A percentile compares a stretch with the other conserved stretches of the same genome.
Evolutionary conservation across 1,140 invertebrate species (phyloP).

Genomic region (Argopecten irradians): DNA sequence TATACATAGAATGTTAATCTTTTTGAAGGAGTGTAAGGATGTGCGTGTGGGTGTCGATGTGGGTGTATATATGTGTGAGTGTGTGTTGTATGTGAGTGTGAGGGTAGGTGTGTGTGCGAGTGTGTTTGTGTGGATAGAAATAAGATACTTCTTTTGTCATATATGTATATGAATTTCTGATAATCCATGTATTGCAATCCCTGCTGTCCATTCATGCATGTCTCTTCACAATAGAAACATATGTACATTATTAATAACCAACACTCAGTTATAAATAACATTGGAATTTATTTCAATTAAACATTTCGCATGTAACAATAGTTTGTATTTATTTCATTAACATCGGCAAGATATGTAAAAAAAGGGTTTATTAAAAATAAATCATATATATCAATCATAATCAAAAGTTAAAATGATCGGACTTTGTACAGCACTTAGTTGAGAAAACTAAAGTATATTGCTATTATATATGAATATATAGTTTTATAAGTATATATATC

Average conservation of each 20-base stretch:
- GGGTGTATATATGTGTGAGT: neutral
- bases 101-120: no score
- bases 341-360: conserved; percentile 13
- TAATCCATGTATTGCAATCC: no score
- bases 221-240: no score
- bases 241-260: no score
- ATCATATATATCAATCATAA: neutral
- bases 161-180: no score
- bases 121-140: no score
- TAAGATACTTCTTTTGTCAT: no score
- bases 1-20: no score
- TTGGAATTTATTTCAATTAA: neutral
- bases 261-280: neutral
- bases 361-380: neutral
- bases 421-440: neutral
- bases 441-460: neutral
- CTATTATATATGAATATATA: neutral
- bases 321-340: neutral
- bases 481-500: neutral
- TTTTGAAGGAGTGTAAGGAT: no score
- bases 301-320: neutral
- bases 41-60: neutral
- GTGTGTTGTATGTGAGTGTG: neutral
- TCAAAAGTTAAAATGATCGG: neutral
- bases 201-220: no score